Base-by-base conservation (phyloP, 1,140 invertebrate species). In the Apis dorsata region DNA sequence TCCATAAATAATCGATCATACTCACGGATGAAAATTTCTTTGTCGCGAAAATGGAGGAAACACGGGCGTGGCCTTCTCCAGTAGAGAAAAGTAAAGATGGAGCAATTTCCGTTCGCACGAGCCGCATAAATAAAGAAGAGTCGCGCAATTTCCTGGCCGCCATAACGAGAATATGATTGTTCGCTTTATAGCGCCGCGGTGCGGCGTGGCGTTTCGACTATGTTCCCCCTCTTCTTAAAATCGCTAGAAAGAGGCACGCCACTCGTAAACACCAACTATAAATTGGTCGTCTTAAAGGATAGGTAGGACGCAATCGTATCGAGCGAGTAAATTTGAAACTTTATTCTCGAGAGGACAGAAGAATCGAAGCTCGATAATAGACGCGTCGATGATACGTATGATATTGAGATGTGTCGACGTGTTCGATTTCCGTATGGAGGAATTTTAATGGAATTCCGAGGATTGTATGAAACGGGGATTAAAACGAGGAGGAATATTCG, bases 151-250 rank as follows among this genome's bases (percentile, higher is more conserved):
- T 62, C 62, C 59, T 19, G 24, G 57, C 13, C 21, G 17, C 13
- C 51, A n/a, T 66, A 86, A 85, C 72, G 78, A 68, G 49, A 72
- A 85, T 76, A 81, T 85, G 66, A 76, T 86, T 76, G 72, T 5
- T 65, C n/a, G 17, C 53, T 81, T 86, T 76, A 81, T 21, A n/a
- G 24, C 49, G 34, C 34, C 34, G 0, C 34, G 34, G 4, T 4
- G 34, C 34, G 34, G 34, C 34, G 34, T 34, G 63, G 34, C 24
- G 55, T 71, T 44, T 55, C 51, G 19, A 53, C 17, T 51, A 12
- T 7, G n/a, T 17, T 59, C 53, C 7, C 3, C 8, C 10, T 62
- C 7, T 3, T 12, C 10, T 17, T 28, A 71, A 24, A 28, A 55
- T 8, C 4, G 5, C 21, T 19, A 72, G 12, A 44, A 57, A 3